A percentile compares a stretch with the other conserved stretches of the same genome.
Conservation (phyloP, 2,113 vertebrate species). For the Myiagra hebetior region DNA sequence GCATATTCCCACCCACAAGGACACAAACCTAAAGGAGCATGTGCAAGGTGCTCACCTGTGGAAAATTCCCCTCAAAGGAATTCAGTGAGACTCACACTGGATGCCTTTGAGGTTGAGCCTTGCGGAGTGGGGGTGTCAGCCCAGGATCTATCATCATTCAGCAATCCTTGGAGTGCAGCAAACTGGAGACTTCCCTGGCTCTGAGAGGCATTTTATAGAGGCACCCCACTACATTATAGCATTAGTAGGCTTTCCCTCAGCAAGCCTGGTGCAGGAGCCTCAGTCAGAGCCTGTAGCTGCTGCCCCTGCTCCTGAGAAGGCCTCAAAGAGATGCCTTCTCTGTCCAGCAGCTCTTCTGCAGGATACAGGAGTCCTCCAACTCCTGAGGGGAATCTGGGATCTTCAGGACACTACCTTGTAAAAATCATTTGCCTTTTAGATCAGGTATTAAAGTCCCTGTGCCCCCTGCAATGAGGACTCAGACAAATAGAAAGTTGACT, state of each 20-base stretch:
- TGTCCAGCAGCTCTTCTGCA: background rate
- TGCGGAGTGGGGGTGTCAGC: fast-evolving
- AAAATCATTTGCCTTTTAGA: background rate
- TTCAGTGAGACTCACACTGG: background rate
- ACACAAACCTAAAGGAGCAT: background rate
- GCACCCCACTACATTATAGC: background rate
- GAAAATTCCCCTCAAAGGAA: background rate
- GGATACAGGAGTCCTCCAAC: background rate
- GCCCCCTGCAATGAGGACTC: background rate
- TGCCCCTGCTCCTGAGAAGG: background rate
- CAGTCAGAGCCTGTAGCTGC: background rate
- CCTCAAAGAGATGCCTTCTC: background rate
- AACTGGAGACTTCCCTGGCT: background rate
- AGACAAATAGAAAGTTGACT: background rate
- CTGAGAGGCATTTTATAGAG: background rate
- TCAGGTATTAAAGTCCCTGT: background rate
- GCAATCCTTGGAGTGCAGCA: fast-evolving
- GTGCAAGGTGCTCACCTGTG: background rate
- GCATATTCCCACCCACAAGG: background rate
- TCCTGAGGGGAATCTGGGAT: background rate
- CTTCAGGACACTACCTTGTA: background rate
- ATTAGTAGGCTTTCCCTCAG: background rate
- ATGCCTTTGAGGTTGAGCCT: background rate
- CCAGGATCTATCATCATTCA: fast-evolving
- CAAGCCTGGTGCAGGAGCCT: background rate